phyloP scores from a whole-genome alignment of 2,113 vertebrate species.

The Budorcas taxicolor region DNA sequence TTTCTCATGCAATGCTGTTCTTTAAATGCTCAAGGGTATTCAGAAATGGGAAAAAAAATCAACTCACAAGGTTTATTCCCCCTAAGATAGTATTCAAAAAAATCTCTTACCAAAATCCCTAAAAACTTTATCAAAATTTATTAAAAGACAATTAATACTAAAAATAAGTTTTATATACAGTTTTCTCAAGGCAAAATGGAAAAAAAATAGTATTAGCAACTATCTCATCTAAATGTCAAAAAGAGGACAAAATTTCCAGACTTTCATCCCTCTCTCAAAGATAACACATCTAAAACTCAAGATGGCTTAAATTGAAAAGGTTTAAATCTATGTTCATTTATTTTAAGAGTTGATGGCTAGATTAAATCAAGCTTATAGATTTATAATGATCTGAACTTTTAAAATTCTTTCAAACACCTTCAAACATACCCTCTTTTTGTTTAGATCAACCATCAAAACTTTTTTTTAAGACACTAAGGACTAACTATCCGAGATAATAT shows the following conservation, averaged over 20 bases:
- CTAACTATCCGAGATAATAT: not conserved
- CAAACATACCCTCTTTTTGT: not conserved
- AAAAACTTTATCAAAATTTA: not conserved
- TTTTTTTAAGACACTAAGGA: not conserved
- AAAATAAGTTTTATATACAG: not conserved
- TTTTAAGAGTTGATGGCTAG: conserved; percentile 5
- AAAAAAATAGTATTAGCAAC: not conserved
- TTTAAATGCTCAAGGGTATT: not conserved
- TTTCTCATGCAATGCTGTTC: not conserved
- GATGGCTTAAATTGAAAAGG: not conserved
- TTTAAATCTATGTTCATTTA: conserved; percentile 6
- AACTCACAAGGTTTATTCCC: not conserved
- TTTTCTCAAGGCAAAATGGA: not conserved
- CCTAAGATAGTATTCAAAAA: not conserved
- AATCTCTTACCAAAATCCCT: not conserved
- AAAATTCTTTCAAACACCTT: not conserved
- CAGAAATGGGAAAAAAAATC: not conserved
- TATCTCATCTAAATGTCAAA: not conserved
- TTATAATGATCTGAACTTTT: not conserved
- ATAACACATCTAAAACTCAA: conserved; percentile 2
- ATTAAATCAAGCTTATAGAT: not conserved
- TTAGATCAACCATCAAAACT: not conserved
- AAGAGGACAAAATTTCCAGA: not conserved
- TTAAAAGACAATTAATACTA: not conserved
- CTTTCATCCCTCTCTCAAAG: conserved; percentile 13